Evolutionary conservation across 2,888 invertebrate genomes (phyloP).

Genomic region (Agrotis segetum): DNA sequence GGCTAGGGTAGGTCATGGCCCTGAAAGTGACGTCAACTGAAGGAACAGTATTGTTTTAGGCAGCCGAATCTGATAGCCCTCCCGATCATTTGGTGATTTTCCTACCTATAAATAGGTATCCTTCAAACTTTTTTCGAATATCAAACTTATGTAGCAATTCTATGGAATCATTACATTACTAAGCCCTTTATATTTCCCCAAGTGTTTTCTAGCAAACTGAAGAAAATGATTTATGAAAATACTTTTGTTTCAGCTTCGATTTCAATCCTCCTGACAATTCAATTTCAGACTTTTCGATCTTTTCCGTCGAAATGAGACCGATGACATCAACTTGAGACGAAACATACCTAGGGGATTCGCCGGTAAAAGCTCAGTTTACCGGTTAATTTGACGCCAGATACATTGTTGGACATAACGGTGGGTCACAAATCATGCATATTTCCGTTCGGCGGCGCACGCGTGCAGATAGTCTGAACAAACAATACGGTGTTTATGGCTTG

Average conservation of each 20-base stretch:
- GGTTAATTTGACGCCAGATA: slow-evolving; percentile 47
- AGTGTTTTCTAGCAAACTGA: not conserved
- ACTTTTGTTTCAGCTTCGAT: slow-evolving; percentile 4
- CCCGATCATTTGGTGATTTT: no score
- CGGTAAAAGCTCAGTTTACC: slow-evolving; percentile 25
- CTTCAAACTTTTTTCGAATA: not conserved
- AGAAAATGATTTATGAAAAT: not conserved
- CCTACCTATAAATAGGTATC: no score
- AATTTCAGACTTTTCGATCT: slow-evolving; percentile 1
- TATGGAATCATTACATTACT: not conserved
- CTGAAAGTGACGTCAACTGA: no score
- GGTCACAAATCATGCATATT: slow-evolving; percentile 61
- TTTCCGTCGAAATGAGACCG: slow-evolving; percentile 2
- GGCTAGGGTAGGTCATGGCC: no score
- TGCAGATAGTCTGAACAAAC: slow-evolving; percentile 60
- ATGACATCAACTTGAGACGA: not conserved
- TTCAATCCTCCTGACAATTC: slow-evolving; percentile 21
- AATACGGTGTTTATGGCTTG: slow-evolving; percentile 58
- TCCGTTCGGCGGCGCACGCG: slow-evolving; percentile 46
- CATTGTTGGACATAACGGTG: slow-evolving; percentile 53
- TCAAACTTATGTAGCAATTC: not conserved
- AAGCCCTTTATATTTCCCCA: not conserved
- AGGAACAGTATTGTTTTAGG: no score
- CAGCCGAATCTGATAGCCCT: no score
- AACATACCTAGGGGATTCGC: not conserved